Conservation (phyloP, 2,797 vertebrate species). For the Gallinago nigripennis region DNA sequence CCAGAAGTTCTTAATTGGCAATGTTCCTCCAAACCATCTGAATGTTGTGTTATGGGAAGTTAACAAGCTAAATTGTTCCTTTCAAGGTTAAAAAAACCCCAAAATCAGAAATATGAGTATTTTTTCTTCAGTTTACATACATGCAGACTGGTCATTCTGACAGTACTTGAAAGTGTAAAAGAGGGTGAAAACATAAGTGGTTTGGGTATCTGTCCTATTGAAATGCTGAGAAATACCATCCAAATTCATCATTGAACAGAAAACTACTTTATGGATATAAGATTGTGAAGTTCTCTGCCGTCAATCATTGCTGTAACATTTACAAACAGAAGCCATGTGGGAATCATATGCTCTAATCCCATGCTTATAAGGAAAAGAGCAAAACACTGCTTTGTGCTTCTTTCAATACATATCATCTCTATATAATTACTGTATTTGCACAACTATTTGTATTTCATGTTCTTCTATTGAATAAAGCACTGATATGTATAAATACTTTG, state of each 20-base stretch:
- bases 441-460: slow-evolving; percentile 5
- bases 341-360: not conserved
- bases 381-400: not conserved
- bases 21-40: not conserved
- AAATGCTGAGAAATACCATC: not conserved
- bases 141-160: not conserved
- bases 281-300: not conserved
- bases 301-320: not conserved
- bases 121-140: not conserved
- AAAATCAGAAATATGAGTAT: not conserved
- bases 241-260: not conserved
- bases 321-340: not conserved
- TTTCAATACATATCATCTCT: not conserved
- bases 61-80: not conserved
- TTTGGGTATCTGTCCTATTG: not conserved
- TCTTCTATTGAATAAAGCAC: not conserved
- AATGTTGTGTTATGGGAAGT: not conserved
- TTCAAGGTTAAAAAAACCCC: not conserved
- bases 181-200: not conserved
- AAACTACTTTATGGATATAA: not conserved
- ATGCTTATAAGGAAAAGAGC: not conserved
- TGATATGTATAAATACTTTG: not conserved
- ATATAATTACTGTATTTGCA: not conserved
- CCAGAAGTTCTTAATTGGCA: not conserved
- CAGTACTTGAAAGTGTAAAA: not conserved